Evolutionary conservation across 2,113 vertebrate genomes (phyloP), one percentile per base, ranked within the genome.

Genomic region (Dascyllus trimaculatus): DNA sequence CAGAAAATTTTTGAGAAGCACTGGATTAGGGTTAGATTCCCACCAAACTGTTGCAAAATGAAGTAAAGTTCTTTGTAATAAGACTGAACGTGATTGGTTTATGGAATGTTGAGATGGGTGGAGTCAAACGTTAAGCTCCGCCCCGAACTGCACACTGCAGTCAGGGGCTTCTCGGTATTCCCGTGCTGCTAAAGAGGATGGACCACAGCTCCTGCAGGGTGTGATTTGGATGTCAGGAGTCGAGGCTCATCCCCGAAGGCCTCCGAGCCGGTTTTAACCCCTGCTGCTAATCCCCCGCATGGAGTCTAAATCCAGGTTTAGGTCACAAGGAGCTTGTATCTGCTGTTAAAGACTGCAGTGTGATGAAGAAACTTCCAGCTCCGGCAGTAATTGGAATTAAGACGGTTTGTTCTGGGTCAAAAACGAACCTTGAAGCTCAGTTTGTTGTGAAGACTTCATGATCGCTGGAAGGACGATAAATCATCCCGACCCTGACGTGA

Each of bases 381-480:
- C 63, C n/a, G 14, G 15, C 32, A 38, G 15, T 24, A 19, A 0
- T 15, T 59, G 43, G 25, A 71, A 59, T 59, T 49, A 71, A 53
- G 32, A 35, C 32, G 8, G 32, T 35, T 15, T 19, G 46, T 15
- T 48, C 60, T 60, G 65, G 76, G 48, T 58, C 67, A 71, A 11
- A 51, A 62, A 40, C 5, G 4, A 62, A 61, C 40, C 58, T 52
- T 81, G 54, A 60, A 4, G 24, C 56, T 57, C n/a, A 71, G 48
- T 48, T 67, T 56, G 38, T 53, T 63, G 2, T 54, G 43, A 53
- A 11, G 35, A 21, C 48, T 59, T 0, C 38, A 45, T 40, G 82
- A 79, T 49, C 49, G n/a, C 53, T 21, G 11, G 69, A 11, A 15
- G 69, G 68, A 69, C 63, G 32, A 82, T 72, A 83, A 74, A 79